Evolutionary conservation across 2,888 invertebrate genomes (phyloP).

Genomic region (Conus canariensis): DNA sequence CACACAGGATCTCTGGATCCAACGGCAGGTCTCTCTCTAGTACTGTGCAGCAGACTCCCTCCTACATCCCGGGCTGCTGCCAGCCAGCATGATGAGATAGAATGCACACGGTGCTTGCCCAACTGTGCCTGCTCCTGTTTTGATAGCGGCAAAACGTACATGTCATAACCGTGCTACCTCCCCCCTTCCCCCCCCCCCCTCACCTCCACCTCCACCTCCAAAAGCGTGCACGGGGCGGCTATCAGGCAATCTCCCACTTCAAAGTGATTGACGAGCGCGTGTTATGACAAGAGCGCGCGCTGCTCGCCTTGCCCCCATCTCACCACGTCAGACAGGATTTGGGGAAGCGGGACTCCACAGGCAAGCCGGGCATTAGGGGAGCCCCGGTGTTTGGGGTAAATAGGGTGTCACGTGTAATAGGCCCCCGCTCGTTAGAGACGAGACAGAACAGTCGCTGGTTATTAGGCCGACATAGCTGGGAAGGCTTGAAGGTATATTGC

Average conservation of each 20-base stretch:
- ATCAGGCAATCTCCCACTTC: conserved; percentile 47
- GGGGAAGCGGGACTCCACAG: conserved; percentile 20
- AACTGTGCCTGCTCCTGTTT: conserved; percentile 44
- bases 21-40: background rate
- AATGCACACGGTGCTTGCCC: conserved; percentile 28
- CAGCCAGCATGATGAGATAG: background rate
- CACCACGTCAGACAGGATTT: conserved; percentile 42
- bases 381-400: conserved; percentile 49
- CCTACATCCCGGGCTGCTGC: background rate
- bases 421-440: conserved; percentile 39
- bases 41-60: too few relatives aligned
- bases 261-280: conserved; percentile 50
- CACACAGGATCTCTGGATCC: background rate
- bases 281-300: conserved; percentile 53
- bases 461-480: conserved; percentile 44
- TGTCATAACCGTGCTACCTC: conserved; percentile 44
- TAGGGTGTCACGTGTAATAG: conserved; percentile 48
- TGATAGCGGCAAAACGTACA: conserved; percentile 48
- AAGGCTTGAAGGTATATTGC: conserved; percentile 44
- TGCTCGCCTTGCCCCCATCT: conserved; percentile 39
- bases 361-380: conserved; percentile 42
- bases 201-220: conserved; percentile 33
- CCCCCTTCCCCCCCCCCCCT: background rate
- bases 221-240: conserved; percentile 19
- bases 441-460: conserved; percentile 46